Percentiles rank a stretch among this genome's conserved stretches.
Evolutionary conservation across 2,113 vertebrate species (phyloP).

Genomic region (Crypturellus undulatus): DNA sequence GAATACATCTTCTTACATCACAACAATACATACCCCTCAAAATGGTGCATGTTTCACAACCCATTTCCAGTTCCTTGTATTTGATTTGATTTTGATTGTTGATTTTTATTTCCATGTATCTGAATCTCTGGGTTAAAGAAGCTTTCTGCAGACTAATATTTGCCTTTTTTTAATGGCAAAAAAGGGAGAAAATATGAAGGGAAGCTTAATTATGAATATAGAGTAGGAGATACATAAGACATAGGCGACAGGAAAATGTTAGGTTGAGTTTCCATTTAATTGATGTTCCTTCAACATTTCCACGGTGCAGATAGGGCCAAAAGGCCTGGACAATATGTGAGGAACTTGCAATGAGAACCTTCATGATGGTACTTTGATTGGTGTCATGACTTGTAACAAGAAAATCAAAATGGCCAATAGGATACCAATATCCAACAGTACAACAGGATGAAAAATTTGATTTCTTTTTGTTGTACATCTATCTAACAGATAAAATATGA

Average conservation of each 20-base stretch:
- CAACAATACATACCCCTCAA: background rate
- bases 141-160: background rate
- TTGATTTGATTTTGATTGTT: no score
- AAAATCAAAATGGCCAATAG: fast-evolving
- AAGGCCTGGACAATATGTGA: background rate
- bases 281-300: background rate
- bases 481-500: background rate
- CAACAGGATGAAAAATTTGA: background rate
- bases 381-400: background rate
- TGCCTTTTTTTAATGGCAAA: background rate
- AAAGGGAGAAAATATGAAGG: background rate
- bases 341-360: background rate
- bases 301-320: background rate
- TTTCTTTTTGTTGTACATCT: background rate
- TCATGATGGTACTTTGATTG: background rate
- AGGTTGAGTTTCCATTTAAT: background rate
- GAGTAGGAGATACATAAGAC: background rate
- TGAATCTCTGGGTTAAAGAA: background rate
- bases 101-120: background rate
- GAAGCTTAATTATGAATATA: background rate
- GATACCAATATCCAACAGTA: no score
- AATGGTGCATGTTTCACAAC: background rate
- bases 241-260: background rate
- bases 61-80: background rate
- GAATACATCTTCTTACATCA: no score